Base-by-base conservation (phyloP, 2,888 invertebrate genomes). In the Corbicula japonica region DNA sequence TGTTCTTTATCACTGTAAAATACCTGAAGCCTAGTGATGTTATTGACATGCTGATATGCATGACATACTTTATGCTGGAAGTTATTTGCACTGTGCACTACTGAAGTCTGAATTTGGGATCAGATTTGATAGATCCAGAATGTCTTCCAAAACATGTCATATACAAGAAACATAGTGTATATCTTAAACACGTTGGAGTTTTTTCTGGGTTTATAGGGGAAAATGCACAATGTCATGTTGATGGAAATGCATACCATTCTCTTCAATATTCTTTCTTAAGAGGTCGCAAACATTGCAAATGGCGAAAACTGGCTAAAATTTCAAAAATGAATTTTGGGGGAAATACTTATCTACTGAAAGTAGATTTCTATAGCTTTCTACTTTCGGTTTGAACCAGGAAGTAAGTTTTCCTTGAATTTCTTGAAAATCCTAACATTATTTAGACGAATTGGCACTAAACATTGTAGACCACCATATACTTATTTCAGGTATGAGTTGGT, bases 1-100 rank as follows among this genome's bases (percentile, higher is more conserved):
- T 74, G 48, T 74, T 60, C n/a, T 44, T 66, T 18, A 30, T 62
- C 34, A 41, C 34, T 23, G 8, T 35, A 10, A 63, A 48, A 1
- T 1, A 18, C 6, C 1, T 21, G 12, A 54, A 41, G 41, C 8
- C 28, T 12, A 15, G 10, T 4, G 28, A 2, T 12, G 21, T 28
- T 23, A 28, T 61, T 23, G 4, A 41, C 3, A n/a, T 12, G 30
- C 8, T 26, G 66, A 54, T 41, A 21, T 66, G 18, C n/a, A 66
- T 66, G 35, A 52, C 30, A 66, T 66, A 18, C 18, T 66, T 0
- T 28, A 15, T 35, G 28, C 28, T 35, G 66, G 66, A 5, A 66
- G 54, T 23, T 2, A 54, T 2, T 18, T 66, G 10, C 54, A 66
- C 30, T 41, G 41, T 38, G 52, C 56, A 30, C 3, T 54, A 12